phyloP scores from a whole-genome alignment of 1,140 invertebrate species.

The Araneus ventricosus region DNA sequence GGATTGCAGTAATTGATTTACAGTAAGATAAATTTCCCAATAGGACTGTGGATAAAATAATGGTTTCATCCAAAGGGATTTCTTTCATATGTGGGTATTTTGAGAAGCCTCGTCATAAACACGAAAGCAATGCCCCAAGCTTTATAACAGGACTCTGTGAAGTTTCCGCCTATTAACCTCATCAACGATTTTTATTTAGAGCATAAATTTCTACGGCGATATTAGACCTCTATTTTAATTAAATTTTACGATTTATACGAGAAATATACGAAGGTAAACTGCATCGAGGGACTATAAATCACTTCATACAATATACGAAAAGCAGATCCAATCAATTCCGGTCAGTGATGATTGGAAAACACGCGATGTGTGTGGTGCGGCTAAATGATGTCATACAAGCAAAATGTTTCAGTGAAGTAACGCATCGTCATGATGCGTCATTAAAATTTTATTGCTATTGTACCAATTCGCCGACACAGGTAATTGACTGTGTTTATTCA shows the following conservation, averaged over 20 bases:
- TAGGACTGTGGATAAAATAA: too few relatives aligned
- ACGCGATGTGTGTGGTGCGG: not conserved
- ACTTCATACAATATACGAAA: not conserved
- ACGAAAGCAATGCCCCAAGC: too few relatives aligned
- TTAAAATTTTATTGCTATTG: too few relatives aligned
- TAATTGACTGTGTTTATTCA: too few relatives aligned
- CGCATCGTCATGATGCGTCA: not conserved
- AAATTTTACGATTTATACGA: not conserved
- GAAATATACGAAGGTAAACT: not conserved
- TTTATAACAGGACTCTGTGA: too few relatives aligned
- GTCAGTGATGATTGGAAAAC: not conserved
- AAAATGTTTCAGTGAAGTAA: not conserved
- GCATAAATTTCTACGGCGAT: not conserved
- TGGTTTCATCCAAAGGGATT: too few relatives aligned
- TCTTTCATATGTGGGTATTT: too few relatives aligned
- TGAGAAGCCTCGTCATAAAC: too few relatives aligned
- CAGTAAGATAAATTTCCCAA: too few relatives aligned
- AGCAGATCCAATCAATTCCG: not conserved
- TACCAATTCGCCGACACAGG: too few relatives aligned
- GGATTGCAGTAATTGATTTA: too few relatives aligned
- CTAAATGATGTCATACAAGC: not conserved
- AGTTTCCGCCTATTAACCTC: not conserved
- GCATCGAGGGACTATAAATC: not conserved
- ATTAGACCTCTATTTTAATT: not conserved
- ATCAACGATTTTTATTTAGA: not conserved